These are phyloP conservation scores for Timandra comae DNA, from an alignment of 2,888 invertebrate genomes.

Conservation along the genomic window DNA sequence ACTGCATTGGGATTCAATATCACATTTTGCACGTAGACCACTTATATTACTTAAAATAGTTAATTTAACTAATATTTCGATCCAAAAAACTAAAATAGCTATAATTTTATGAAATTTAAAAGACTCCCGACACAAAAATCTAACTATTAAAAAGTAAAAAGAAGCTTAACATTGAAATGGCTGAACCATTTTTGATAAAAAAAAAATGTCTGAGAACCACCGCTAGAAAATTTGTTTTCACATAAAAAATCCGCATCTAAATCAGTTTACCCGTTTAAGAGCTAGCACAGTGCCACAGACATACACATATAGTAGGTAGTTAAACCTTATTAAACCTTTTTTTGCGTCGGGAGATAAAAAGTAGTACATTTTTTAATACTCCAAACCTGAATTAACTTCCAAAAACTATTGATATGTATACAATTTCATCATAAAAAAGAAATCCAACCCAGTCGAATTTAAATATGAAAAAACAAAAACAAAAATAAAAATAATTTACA, in stretches of 20 bases:
- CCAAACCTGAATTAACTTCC: neutral
- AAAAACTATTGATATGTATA: neutral
- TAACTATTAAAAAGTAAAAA: neutral
- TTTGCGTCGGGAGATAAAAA: neutral
- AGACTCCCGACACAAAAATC: neutral
- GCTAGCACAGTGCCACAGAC: too few species aligned
- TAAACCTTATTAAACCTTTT: neutral
- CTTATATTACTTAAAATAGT: neutral
- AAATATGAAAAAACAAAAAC: constrained; percentile 4
- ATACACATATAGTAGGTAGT: too few species aligned
- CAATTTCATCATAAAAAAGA: neutral
- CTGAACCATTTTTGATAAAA: neutral
- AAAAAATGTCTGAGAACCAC: neutral
- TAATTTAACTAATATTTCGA: neutral
- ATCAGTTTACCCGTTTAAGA: too few species aligned
- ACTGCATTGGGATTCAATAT: constrained; percentile 39
- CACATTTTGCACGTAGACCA: constrained; percentile 48
- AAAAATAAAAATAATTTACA: constrained; percentile 20
- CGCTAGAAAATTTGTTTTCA: neutral
- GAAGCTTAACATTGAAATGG: neutral
- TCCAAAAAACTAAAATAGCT: neutral
- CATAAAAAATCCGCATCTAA: neutral
- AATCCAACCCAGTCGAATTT: neutral
- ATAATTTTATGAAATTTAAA: neutral
- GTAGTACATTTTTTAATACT: neutral